phyloP scores from a whole-genome alignment of 2,888 invertebrate species.

The Ischnus inquisitorius region DNA sequence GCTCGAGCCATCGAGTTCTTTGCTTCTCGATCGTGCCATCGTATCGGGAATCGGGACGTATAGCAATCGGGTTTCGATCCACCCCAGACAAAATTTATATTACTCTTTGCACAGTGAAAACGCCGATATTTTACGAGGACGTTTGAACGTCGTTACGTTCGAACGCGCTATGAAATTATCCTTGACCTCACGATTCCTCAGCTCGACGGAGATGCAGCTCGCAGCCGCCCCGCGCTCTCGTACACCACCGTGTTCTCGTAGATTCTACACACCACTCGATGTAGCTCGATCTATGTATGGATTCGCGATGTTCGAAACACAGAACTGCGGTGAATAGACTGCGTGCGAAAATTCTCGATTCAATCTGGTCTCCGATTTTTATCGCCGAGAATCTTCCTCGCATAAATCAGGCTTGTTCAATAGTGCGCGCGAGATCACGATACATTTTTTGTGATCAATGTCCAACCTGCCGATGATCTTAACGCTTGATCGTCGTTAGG shows the following conservation, averaged over 20 bases:
- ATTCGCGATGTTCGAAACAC: constrained; percentile 22
- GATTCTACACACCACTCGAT: constrained; percentile 51
- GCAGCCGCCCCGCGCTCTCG: constrained; percentile 50
- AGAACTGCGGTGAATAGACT: constrained; percentile 48
- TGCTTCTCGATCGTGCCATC: constrained; percentile 61
- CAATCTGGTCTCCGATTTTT: constrained; percentile 20
- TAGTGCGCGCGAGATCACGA: constrained; percentile 24
- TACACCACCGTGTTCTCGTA: too few relatives aligned
- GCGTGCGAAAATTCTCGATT: constrained; percentile 37
- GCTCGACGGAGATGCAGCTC: constrained; percentile 38
- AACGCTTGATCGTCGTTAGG: too few relatives aligned
- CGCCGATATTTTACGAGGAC: constrained; percentile 80
- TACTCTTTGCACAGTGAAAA: constrained; percentile 74
- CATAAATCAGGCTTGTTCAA: background rate
- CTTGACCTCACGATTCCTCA: constrained; percentile 76
- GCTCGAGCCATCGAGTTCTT: constrained; percentile 14
- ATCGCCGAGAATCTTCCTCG: background rate
- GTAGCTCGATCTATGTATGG: constrained; percentile 3
- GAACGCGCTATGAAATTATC: constrained; percentile 80
- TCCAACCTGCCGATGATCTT: background rate
- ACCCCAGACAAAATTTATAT: constrained; percentile 68
- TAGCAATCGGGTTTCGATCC: constrained; percentile 56
- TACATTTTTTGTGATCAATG: constrained; percentile 4
- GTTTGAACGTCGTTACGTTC: constrained; percentile 79
- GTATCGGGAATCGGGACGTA: constrained; percentile 29